These are phyloP conservation scores for Catonia carolina DNA, from an alignment of 2,888 invertebrate genomes.

Conservation along the genomic window DNA sequence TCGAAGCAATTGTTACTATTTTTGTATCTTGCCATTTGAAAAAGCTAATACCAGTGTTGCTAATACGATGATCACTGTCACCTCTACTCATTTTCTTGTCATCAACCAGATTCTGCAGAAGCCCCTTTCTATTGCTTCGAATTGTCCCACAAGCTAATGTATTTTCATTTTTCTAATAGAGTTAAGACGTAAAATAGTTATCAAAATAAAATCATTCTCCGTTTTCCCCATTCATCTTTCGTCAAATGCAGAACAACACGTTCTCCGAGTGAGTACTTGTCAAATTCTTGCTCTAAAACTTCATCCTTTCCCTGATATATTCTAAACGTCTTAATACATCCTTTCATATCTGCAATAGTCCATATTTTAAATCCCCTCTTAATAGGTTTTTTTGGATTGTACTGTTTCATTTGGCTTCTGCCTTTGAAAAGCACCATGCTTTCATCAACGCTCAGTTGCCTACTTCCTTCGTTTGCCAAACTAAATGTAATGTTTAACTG, in stretches of 20 bases:
- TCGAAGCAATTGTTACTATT: constrained; percentile 5
- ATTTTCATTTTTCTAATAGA: neutral
- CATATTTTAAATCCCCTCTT: constrained; percentile 1
- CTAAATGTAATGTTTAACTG: neutral
- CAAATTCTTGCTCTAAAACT: neutral
- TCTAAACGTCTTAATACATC: neutral
- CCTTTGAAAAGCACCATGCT: neutral
- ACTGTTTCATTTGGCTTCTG: neutral
- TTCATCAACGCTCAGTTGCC: neutral
- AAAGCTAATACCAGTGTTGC: neutral
- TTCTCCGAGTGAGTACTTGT: neutral
- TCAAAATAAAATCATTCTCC: neutral
- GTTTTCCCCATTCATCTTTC: neutral
- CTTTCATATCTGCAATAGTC: neutral
- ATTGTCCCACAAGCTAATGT: neutral
- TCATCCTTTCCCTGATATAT: neutral
- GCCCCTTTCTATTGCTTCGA: neutral
- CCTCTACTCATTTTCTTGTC: neutral
- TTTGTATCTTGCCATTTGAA: constrained; percentile 15
- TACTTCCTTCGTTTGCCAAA: neutral
- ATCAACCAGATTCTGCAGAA: neutral
- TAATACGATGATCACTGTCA: neutral
- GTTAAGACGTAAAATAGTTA: neutral
- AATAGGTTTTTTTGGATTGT: neutral
- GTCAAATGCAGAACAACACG: neutral